Conservation (phyloP, 2,888 invertebrate species). For the Asteroscopus sphinx region DNA sequence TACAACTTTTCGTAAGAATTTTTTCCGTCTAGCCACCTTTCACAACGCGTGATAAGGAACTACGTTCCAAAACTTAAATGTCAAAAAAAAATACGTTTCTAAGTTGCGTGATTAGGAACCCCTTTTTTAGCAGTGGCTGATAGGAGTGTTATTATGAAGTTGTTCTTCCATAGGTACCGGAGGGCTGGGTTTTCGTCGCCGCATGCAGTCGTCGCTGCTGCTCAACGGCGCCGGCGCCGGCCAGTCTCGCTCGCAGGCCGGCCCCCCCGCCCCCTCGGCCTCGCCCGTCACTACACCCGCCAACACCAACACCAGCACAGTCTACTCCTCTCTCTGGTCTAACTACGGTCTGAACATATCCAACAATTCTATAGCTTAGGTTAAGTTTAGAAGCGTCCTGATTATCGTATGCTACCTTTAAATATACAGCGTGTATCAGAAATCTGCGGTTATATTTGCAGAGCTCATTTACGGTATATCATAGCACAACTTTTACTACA, state of each 20-base stretch:
- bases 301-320: too few relatives aligned
- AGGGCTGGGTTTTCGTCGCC: conserved; percentile 70
- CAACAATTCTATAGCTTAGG: not conserved
- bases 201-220: conserved; percentile 63
- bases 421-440: too few relatives aligned
- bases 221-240: conserved; percentile 49
- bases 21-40: too few relatives aligned
- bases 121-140: not conserved
- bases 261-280: conserved; percentile 63
- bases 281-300: conserved; percentile 64
- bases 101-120: too few relatives aligned
- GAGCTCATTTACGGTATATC: not conserved
- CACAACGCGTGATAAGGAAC: too few relatives aligned
- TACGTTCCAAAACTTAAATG: too few relatives aligned
- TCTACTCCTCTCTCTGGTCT: conserved; percentile 67
- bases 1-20: too few relatives aligned
- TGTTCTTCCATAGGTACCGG: conserved; percentile 57
- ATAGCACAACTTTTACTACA: too few relatives aligned
- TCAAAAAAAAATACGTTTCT: too few relatives aligned
- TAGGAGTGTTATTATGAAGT: not conserved
- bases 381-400: conserved; percentile 4
- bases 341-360: conserved; percentile 69
- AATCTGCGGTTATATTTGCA: too few relatives aligned
- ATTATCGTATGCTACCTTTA: too few relatives aligned
- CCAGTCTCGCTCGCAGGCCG: conserved; percentile 38